Percentiles rank a stretch among this genome's conserved stretches.
Evolutionary conservation across 2,113 vertebrate species (phyloP).

Genomic region (Alosa alosa): DNA sequence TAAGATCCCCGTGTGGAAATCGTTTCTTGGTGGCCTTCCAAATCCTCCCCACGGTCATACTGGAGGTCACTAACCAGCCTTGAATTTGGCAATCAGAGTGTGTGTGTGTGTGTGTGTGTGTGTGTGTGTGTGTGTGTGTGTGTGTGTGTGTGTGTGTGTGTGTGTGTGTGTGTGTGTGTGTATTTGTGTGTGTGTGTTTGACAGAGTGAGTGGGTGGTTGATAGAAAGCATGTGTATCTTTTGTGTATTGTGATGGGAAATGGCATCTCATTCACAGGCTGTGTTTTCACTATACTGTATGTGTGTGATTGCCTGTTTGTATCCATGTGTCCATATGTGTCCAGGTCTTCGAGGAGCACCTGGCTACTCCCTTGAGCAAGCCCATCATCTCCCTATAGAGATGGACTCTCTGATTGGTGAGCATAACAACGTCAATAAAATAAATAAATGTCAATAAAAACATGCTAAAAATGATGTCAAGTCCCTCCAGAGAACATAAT

Average conservation of each 20-base stretch:
- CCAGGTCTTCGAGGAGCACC: constrained; percentile 92
- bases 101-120: constrained; percentile 36
- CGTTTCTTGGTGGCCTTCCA: constrained; percentile 40
- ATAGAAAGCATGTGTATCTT: not conserved
- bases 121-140: constrained; percentile 23
- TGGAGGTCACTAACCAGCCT: constrained; percentile 44
- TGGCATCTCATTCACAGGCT: no score
- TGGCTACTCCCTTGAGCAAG: constrained; percentile 95
- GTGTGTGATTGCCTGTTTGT: constrained; percentile 24
- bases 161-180: constrained; percentile 7
- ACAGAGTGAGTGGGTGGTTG: no score
- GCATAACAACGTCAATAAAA: no score
- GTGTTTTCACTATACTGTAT: not conserved
- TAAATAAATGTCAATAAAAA: no score
- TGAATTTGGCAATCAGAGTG: constrained; percentile 42
- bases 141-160: constrained; percentile 30
- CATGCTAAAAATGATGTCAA: no score
- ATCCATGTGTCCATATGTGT: constrained; percentile 35
- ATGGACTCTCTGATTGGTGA: constrained; percentile 97
- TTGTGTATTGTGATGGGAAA: no score
- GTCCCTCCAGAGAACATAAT: no score
- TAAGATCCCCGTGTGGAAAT: constrained; percentile 41
- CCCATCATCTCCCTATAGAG: constrained; percentile 96
- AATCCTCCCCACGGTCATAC: constrained; percentile 30
- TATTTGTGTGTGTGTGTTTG: not conserved